Conservation (phyloP, 2,888 invertebrate genomes). For the Drosophila dives region DNA sequence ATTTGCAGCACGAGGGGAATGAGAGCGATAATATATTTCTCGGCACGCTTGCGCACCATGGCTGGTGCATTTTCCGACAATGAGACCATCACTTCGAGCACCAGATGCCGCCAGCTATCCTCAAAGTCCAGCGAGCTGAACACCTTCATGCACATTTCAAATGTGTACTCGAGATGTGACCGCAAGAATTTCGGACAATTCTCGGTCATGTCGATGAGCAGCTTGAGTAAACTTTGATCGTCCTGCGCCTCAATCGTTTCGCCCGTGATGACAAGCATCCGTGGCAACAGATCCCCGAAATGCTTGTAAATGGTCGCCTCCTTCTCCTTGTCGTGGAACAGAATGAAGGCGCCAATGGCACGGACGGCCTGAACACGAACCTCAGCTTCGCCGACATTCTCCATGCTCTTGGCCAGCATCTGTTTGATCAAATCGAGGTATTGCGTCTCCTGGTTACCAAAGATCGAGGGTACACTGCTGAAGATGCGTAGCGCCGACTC, state of each 20-base stretch:
- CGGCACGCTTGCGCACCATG: conserved; percentile 97
- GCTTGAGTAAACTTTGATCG: conserved; percentile 96
- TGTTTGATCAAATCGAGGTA: conserved; percentile 97
- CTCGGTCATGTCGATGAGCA: conserved; percentile 97
- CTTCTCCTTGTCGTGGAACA: conserved; percentile 93
- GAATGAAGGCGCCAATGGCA: conserved; percentile 94
- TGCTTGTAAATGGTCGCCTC: conserved; percentile 95
- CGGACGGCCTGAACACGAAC: conserved; percentile 93
- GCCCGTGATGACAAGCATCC: conserved; percentile 89
- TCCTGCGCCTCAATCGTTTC: conserved; percentile 93
- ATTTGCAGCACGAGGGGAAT: conserved; percentile 95
- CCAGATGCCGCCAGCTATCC: conserved; percentile 94
- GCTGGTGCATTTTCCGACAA: conserved; percentile 96
- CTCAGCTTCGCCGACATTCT: conserved; percentile 89
- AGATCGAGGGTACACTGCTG: conserved; percentile 98
- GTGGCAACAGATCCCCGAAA: conserved; percentile 93
- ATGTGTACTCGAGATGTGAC: conserved; percentile 93
- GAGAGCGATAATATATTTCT: conserved; percentile 91
- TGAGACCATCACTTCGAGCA: conserved; percentile 94
- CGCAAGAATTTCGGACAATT: conserved; percentile 96
- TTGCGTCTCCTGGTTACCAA: conserved; percentile 97
- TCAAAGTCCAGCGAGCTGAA: conserved; percentile 89
- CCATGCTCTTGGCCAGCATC: conserved; percentile 94
- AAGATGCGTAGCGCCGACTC: conserved; percentile 98
- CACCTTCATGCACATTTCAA: conserved; percentile 93